Percentiles rank a stretch among this genome's conserved stretches.
These are phyloP conservation scores for Lytechinus variegatus DNA, from an alignment of 35 echinoderm and acorn worm species.

Conservation along the genomic window DNA sequence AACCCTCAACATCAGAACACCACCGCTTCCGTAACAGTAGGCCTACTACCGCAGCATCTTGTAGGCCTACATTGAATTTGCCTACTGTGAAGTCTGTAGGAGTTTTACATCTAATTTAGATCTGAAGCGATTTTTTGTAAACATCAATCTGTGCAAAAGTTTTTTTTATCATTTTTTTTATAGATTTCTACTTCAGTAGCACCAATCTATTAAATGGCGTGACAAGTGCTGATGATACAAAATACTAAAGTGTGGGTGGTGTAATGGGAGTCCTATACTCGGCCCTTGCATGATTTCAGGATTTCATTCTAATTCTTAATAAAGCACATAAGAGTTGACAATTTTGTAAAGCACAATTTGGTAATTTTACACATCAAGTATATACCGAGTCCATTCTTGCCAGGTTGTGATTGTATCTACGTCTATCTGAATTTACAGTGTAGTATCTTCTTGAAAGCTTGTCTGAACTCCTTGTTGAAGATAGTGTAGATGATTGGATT, in stretches of 20 bases:
- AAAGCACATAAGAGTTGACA: too few relatives aligned
- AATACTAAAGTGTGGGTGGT: background rate
- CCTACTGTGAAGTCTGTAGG: background rate
- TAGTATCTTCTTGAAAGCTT: slow-evolving; percentile 55
- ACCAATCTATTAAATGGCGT: background rate
- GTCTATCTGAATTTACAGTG: background rate
- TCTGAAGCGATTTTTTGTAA: background rate
- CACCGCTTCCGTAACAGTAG: too few relatives aligned
- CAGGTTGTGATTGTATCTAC: background rate
- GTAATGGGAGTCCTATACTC: background rate
- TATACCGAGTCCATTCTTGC: too few relatives aligned
- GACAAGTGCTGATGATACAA: background rate
- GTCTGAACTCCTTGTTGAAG: slow-evolving; percentile 69
- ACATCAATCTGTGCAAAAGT: background rate
- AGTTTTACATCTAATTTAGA: background rate
- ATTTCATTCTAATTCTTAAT: too few relatives aligned
- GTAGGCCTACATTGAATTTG: too few relatives aligned
- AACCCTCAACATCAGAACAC: too few relatives aligned
- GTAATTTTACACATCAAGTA: too few relatives aligned
- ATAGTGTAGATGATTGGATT: slow-evolving; percentile 70
- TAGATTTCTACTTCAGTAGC: background rate
- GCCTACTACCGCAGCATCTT: too few relatives aligned
- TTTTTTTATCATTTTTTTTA: too few relatives aligned
- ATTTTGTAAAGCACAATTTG: too few relatives aligned
- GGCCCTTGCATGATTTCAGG: background rate